phyloP scores from a whole-genome alignment of 2,797 vertebrate species.

The Capromys pilorides region DNA sequence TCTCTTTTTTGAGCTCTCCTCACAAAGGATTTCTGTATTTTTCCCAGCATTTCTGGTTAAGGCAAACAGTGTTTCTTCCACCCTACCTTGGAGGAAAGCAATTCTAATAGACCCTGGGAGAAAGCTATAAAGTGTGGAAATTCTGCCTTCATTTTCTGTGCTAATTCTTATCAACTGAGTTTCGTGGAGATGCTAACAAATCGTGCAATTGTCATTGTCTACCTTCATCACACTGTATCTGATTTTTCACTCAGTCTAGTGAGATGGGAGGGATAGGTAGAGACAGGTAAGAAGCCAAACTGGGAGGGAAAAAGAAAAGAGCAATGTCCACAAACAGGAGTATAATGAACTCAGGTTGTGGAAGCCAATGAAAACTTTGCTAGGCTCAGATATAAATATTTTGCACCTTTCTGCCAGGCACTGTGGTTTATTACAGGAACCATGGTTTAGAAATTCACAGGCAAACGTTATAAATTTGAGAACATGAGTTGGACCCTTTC shows the following conservation, averaged over 20 bases:
- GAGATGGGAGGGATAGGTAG: background rate
- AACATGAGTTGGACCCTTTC: slow-evolving; percentile 74
- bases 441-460: slow-evolving; percentile 68
- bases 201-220: background rate
- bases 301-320: slow-evolving; percentile 37
- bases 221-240: background rate
- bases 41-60: background rate
- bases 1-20: background rate
- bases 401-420: slow-evolving; percentile 79
- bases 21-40: background rate
- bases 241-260: background rate
- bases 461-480: slow-evolving; percentile 78
- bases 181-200: background rate
- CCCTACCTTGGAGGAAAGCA: background rate
- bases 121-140: background rate
- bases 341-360: background rate
- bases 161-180: background rate
- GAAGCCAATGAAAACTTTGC: slow-evolving; percentile 68
- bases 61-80: background rate
- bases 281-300: slow-evolving; percentile 4
- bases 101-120: background rate
- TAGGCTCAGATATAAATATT: slow-evolving; percentile 76
- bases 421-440: slow-evolving; percentile 71
- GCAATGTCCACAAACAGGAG: slow-evolving; percentile 20
- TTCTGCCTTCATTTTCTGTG: background rate